Evolutionary conservation across 1,140 invertebrate species (phyloP).

Genomic region (Drosophila virilis): DNA sequence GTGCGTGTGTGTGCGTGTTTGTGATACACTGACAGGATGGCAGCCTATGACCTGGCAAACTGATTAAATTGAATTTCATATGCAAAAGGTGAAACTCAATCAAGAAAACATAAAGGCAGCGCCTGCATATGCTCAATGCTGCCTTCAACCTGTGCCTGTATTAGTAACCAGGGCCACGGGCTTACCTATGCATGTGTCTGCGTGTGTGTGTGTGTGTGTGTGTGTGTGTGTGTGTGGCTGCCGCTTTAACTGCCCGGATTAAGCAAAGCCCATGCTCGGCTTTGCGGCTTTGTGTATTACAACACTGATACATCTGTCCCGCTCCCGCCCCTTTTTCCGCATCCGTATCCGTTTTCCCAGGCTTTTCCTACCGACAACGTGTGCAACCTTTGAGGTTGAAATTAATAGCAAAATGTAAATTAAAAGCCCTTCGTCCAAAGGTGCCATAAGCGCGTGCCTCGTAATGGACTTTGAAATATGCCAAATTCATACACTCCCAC

Average conservation of each 20-base stretch:
- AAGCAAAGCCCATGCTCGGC: conserved; percentile 65
- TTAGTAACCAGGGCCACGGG: conserved; percentile 42
- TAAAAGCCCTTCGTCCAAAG: conserved; percentile 57
- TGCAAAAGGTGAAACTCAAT: conserved; percentile 82
- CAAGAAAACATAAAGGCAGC: conserved; percentile 78
- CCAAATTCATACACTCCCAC: not conserved
- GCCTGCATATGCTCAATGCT: conserved; percentile 41
- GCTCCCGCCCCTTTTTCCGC: not conserved
- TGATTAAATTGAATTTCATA: conserved; percentile 83
- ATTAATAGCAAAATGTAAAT: conserved; percentile 80
- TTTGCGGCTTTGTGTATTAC: conserved; percentile 71
- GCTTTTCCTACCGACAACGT: conserved; percentile 6
- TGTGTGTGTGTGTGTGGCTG: conserved; percentile 39
- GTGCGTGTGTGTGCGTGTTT: conserved; percentile 17
- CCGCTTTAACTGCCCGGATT: conserved; percentile 56
- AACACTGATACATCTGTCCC: conserved; percentile 59
- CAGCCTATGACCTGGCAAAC: conserved; percentile 65
- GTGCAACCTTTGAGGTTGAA: conserved; percentile 67
- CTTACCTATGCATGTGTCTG: conserved; percentile 8
- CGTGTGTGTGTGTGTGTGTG: conserved; percentile 14
- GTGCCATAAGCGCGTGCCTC: conserved; percentile 12
- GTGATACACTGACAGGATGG: conserved; percentile 29
- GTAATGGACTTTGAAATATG: conserved; percentile 34
- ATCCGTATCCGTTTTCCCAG: not conserved
- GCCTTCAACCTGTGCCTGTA: conserved; percentile 24